Conservation (phyloP, 2,797 vertebrate genomes). For the Myotis myotis region DNA sequence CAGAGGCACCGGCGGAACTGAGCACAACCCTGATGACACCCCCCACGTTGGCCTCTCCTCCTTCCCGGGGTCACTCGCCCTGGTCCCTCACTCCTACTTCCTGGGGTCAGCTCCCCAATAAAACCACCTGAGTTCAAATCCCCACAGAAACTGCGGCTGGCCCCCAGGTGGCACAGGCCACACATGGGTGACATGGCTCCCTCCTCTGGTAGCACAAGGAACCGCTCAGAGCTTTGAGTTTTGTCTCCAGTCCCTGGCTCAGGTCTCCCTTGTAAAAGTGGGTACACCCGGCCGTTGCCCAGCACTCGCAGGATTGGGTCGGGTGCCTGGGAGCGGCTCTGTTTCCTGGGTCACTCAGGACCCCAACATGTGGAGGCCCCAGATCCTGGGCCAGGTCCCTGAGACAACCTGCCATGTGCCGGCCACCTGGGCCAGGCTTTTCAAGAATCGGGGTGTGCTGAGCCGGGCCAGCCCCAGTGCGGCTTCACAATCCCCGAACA, state of each 20-base stretch:
- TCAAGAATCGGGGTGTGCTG: background rate
- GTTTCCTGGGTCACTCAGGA: background rate
- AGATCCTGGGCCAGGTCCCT: background rate
- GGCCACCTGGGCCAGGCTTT: background rate
- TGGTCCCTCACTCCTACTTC: background rate
- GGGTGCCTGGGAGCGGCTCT: background rate
- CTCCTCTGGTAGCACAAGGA: background rate
- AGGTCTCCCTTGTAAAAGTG: background rate
- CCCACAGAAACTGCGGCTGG: background rate
- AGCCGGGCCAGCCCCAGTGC: too few relatives aligned
- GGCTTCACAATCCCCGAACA: background rate
- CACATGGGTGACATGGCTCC: background rate
- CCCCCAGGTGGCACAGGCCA: background rate
- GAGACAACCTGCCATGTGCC: background rate
- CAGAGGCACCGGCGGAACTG: too few relatives aligned
- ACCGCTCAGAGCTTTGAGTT: rapidly evolving
- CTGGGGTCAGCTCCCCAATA: background rate
- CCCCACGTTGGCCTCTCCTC: background rate
- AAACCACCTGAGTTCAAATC: background rate
- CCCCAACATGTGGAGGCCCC: background rate
- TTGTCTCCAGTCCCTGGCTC: background rate
- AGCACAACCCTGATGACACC: background rate
- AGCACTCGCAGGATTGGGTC: background rate
- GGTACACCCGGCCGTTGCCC: background rate
- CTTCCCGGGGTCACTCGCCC: background rate